Conservation (phyloP, 2,797 vertebrate genomes). For the Bradypus variegatus region DNA sequence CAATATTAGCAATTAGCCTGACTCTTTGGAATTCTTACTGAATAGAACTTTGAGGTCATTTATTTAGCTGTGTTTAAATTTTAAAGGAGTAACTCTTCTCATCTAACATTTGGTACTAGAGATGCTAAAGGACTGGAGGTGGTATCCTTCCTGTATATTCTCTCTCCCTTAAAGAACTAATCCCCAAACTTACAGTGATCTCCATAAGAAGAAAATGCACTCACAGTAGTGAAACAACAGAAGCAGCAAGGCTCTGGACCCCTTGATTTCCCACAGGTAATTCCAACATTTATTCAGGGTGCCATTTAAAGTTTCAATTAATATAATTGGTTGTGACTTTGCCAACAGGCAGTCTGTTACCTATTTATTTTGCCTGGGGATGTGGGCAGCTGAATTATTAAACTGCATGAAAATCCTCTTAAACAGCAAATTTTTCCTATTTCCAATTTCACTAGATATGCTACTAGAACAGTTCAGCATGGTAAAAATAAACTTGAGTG, state of each 20-base stretch:
- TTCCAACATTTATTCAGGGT: not conserved
- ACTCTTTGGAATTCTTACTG: not conserved
- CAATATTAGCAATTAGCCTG: not conserved
- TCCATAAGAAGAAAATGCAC: not conserved
- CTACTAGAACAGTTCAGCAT: slow-evolving; percentile 24
- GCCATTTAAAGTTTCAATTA: slow-evolving; percentile 40
- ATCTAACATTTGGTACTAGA: not conserved
- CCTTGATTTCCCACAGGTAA: slow-evolving; percentile 8
- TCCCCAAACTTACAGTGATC: not conserved
- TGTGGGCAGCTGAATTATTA: slow-evolving; percentile 46
- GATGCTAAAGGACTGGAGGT: not conserved
- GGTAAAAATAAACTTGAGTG: slow-evolving; percentile 51
- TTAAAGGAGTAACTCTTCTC: not conserved
- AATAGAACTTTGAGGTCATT: not conserved
- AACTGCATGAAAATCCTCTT: slow-evolving; percentile 38
- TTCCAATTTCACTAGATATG: slow-evolving; percentile 27
- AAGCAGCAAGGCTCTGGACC: not conserved
- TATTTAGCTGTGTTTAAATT: not conserved
- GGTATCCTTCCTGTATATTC: not conserved
- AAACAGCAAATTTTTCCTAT: slow-evolving; percentile 10
- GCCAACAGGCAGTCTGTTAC: slow-evolving; percentile 1
- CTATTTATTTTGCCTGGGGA: slow-evolving; percentile 37
- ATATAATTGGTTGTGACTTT: slow-evolving; percentile 41
- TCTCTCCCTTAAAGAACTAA: not conserved
- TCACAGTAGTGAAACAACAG: not conserved